phyloP scores from a whole-genome alignment of 2,797 vertebrate genomes.

The Anabas testudineus region DNA sequence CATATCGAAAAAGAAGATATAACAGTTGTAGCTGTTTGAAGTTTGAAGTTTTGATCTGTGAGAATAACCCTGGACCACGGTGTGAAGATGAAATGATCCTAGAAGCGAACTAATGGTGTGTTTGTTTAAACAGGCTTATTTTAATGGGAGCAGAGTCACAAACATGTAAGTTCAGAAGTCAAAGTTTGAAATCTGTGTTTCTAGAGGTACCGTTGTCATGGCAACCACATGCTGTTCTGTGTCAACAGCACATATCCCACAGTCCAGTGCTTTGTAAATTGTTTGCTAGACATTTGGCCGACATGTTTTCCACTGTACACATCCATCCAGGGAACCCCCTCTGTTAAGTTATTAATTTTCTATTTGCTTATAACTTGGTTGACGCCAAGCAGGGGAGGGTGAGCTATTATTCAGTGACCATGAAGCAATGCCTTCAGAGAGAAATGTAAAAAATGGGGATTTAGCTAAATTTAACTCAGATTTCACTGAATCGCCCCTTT shows the following conservation, averaged over 20 bases:
- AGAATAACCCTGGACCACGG: background rate
- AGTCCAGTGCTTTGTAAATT: conserved; percentile 9
- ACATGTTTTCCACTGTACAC: conserved; percentile 20
- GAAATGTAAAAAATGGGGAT: no score
- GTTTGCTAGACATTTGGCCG: conserved; percentile 18
- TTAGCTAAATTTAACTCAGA: background rate
- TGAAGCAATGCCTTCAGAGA: background rate
- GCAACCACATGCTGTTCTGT: background rate
- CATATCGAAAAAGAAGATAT: background rate
- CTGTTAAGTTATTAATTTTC: conserved; percentile 39
- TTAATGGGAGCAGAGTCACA: conserved; percentile 4
- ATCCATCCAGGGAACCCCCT: conserved; percentile 33
- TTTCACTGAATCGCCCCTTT: no score
- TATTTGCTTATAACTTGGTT: conserved; percentile 35
- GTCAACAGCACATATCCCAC: background rate
- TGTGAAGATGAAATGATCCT: background rate
- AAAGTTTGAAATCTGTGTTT: background rate
- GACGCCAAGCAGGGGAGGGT: background rate
- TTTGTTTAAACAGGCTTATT: background rate
- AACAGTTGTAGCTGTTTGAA: conserved; percentile 10
- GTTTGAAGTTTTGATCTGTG: conserved; percentile 1
- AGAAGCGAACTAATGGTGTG: conserved; percentile 5
- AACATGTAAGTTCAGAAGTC: background rate
- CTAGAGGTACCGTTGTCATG: background rate
- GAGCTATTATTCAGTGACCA: background rate